Evolutionary conservation across 2,888 invertebrate species (phyloP).

Genomic region (Prenolepis imparis): DNA sequence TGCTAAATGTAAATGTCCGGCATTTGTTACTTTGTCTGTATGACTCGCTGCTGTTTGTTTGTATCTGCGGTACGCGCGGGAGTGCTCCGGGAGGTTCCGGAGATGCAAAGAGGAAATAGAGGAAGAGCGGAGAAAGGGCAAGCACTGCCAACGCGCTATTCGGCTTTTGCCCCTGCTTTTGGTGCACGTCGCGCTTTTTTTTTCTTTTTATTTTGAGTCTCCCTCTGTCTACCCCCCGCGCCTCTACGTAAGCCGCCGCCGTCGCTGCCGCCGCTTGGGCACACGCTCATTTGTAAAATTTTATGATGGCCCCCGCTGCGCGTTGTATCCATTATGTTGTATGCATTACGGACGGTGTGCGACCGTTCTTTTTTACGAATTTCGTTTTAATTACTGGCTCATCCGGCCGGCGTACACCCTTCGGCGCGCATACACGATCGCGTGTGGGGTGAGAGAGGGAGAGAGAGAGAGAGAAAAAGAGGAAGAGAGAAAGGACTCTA

Average conservation of each 20-base stretch:
- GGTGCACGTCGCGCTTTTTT: slow-evolving; percentile 73
- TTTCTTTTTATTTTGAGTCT: slow-evolving; percentile 70
- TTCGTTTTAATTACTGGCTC: slow-evolving; percentile 80
- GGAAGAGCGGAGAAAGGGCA: slow-evolving; percentile 66
- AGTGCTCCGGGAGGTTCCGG: slow-evolving; percentile 39
- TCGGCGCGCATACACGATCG: slow-evolving; percentile 39
- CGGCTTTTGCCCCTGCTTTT: slow-evolving; percentile 72
- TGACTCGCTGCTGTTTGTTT: slow-evolving; percentile 83
- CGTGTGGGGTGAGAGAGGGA: slow-evolving; percentile 19
- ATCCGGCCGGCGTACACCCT: slow-evolving; percentile 38
- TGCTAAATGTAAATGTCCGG: slow-evolving; percentile 85
- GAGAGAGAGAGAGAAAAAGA: not conserved
- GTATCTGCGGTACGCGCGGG: slow-evolving; percentile 76
- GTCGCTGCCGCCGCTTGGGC: slow-evolving; percentile 77
- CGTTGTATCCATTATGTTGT: slow-evolving; percentile 74
- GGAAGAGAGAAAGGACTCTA: slow-evolving; percentile 19
- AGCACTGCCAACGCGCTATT: slow-evolving; percentile 56
- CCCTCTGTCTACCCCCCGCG: slow-evolving; percentile 30
- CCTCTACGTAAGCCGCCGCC: slow-evolving; percentile 69
- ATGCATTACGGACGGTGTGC: slow-evolving; percentile 70
- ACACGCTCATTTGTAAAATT: slow-evolving; percentile 84
- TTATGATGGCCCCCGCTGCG: slow-evolving; percentile 78
- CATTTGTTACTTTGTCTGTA: slow-evolving; percentile 84
- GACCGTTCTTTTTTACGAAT: slow-evolving; percentile 75
- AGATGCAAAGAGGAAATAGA: slow-evolving; percentile 51